Conservation (phyloP, 2,888 invertebrate species). For the Orthosia gracilis region DNA sequence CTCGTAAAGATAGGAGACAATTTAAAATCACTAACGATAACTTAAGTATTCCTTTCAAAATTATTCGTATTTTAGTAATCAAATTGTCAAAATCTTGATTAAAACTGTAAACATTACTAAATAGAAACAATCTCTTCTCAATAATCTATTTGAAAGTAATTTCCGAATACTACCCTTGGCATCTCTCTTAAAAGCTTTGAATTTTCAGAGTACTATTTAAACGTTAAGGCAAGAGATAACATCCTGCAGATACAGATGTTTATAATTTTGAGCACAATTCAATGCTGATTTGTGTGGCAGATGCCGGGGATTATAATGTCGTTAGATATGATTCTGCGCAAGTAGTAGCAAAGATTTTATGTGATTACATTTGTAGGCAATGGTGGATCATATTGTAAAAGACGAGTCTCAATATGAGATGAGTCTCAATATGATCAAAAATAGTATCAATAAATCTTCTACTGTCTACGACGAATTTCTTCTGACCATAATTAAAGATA, state of each 20-base stretch:
- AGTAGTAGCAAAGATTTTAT: conserved; percentile 3
- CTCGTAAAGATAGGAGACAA: not conserved
- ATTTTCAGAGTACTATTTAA: conserved; percentile 36
- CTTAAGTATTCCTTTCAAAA: not conserved
- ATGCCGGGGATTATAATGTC: conserved; percentile 31
- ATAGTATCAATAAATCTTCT: too few relatives aligned
- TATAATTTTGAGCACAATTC: conserved; percentile 42
- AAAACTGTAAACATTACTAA: conserved; percentile 4
- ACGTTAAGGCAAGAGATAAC: conserved; percentile 32
- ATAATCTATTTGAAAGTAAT: conserved; percentile 19
- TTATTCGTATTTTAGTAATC: not conserved
- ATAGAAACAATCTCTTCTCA: not conserved
- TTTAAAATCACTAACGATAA: not conserved
- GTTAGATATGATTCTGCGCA: conserved; percentile 21
- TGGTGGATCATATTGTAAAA: not conserved
- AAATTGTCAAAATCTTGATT: not conserved
- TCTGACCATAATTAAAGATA: too few relatives aligned
- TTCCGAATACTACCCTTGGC: not conserved
- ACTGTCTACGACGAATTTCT: too few relatives aligned
- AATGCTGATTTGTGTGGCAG: conserved; percentile 55
- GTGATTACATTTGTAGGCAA: conserved; percentile 15
- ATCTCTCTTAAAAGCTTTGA: conserved; percentile 9
- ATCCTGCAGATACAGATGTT: conserved; percentile 38
- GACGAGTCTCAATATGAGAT: too few relatives aligned
- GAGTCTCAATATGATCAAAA: too few relatives aligned